These are phyloP conservation scores for Scylla paramamosain DNA, from an alignment of 1,140 invertebrate species.

Conservation along the genomic window DNA sequence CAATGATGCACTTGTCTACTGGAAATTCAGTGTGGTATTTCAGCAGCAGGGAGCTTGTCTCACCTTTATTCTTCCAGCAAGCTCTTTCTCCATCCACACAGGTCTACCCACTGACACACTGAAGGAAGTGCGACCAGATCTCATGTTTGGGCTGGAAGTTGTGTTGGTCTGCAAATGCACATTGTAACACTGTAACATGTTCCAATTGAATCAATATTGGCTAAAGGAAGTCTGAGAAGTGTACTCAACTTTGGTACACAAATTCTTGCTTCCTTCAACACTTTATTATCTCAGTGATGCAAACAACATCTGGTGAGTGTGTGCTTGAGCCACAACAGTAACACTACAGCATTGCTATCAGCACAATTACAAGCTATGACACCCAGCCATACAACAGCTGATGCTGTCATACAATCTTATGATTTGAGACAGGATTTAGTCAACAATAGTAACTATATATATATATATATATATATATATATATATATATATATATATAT, in stretches of 20 bases:
- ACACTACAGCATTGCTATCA: neutral
- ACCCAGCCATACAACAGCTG: slow-evolving; percentile 1
- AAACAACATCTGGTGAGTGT: neutral
- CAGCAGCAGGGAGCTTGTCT: slow-evolving; percentile 14
- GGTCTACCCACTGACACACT: slow-evolving; percentile 73
- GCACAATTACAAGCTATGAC: neutral
- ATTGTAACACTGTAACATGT: slow-evolving; percentile 61
- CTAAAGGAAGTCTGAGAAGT: slow-evolving; percentile 30
- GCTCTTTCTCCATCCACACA: slow-evolving; percentile 74
- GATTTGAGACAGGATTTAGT: neutral
- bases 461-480: neutral
- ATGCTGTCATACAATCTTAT: neutral
- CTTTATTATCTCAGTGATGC: neutral
- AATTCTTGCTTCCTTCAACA: neutral
- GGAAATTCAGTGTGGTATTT: slow-evolving; percentile 26
- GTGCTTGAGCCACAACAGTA: neutral
- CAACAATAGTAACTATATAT: neutral
- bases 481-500: too few relatives aligned
- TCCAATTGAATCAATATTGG: slow-evolving; percentile 28
- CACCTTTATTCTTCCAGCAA: slow-evolving; percentile 71
- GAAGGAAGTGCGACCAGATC: slow-evolving; percentile 71
- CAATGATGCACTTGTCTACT: neutral
- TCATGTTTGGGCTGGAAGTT: slow-evolving; percentile 75
- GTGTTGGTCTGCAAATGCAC: slow-evolving; percentile 71
- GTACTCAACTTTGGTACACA: neutral